Evolutionary conservation across 2,113 vertebrate genomes (phyloP).

Genomic region (Proteles cristata): DNA sequence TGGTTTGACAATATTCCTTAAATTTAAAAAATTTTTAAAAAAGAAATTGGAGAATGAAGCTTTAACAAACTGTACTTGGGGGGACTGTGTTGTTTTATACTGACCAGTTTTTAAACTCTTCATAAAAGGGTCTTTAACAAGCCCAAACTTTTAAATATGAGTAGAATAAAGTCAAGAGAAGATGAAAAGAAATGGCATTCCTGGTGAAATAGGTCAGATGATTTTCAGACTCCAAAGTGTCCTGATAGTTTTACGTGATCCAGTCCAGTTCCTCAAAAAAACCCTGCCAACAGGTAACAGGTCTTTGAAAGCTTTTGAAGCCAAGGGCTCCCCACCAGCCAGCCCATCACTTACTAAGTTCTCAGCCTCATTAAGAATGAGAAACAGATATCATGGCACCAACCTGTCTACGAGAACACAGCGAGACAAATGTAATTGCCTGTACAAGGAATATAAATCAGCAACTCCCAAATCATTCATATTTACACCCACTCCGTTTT

Average conservation of each 20-base stretch:
- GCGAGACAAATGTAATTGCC: conserved; percentile 78
- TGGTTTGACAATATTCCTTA: not conserved
- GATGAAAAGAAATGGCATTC: conserved; percentile 75
- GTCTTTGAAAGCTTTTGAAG: conserved; percentile 76
- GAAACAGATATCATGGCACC: conserved; percentile 78
- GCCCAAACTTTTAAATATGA: conserved; percentile 63
- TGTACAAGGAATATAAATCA: conserved; percentile 70
- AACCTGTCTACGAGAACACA: conserved; percentile 81
- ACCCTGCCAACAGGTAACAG: conserved; percentile 75
- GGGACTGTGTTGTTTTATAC: not conserved
- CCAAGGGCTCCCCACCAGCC: conserved; percentile 64
- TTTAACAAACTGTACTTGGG: not conserved
- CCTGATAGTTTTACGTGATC: conserved; percentile 79
- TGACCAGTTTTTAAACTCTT: conserved; percentile 52
- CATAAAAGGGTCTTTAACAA: conserved; percentile 65
- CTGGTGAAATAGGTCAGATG: conserved; percentile 66
- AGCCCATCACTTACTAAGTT: conserved; percentile 64
- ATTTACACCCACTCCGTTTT: conserved; percentile 81
- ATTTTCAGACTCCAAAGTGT: conserved; percentile 75
- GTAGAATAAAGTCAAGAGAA: conserved; percentile 56
- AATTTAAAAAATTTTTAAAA: not conserved
- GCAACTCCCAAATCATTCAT: conserved; percentile 82
- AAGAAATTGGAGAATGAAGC: conserved; percentile 39
- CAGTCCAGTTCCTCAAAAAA: conserved; percentile 71
- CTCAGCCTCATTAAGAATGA: conserved; percentile 70